Conservation (phyloP, 2,797 vertebrate species). For the Malacoraja senta region DNA sequence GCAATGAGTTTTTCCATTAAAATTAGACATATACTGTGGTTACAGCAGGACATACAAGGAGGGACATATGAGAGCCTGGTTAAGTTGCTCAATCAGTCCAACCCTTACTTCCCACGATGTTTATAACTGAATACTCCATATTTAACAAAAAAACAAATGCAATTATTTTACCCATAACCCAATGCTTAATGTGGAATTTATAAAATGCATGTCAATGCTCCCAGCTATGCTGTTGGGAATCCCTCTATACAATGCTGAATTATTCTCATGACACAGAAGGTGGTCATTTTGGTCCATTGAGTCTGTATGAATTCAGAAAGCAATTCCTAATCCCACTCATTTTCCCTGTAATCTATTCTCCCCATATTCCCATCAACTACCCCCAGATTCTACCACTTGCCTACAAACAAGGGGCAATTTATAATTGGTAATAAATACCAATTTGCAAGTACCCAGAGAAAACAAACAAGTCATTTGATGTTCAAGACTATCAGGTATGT, state of each 20-base stretch:
- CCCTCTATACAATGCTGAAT: neutral
- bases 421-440: no score
- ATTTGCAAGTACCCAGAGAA: no score
- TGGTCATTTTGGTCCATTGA: no score
- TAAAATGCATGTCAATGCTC: neutral
- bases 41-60: neutral
- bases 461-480: neutral
- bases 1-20: constrained; percentile 19
- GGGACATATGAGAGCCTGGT: neutral
- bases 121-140: neutral
- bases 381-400: no score
- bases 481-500: neutral
- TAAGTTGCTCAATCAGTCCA: neutral
- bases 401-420: no score
- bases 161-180: neutral
- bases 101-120: neutral
- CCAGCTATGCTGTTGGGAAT: neutral
- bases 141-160: neutral
- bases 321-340: no score
- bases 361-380: no score
- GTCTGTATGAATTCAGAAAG: no score
- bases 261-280: no score
- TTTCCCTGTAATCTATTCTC: no score
- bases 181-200: neutral
- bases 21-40: neutral